Evolutionary conservation across 2,113 vertebrate species (phyloP).

Genomic region (Oryzias melastigma): DNA sequence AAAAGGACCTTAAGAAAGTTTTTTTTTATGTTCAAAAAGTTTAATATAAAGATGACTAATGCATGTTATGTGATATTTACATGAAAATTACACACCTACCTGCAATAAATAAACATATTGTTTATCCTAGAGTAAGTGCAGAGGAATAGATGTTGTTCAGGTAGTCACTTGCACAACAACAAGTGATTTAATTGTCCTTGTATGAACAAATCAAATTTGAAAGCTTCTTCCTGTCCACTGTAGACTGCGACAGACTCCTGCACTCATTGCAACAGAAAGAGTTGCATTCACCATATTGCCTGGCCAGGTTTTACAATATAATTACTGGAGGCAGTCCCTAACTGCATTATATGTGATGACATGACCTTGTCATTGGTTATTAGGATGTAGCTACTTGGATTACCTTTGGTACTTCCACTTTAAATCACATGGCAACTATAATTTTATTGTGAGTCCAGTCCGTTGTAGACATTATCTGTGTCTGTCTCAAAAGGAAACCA

Average conservation of each 20-base stretch:
- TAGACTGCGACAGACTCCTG: neutral
- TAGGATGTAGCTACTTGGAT: slow-evolving; percentile 9
- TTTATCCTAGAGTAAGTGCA: neutral
- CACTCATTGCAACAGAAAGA: slow-evolving; percentile 27
- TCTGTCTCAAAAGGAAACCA: slow-evolving; percentile 1
- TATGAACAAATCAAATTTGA: slow-evolving; percentile 22
- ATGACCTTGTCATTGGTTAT: slow-evolving; percentile 5
- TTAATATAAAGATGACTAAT: no score
- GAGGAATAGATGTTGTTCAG: slow-evolving; percentile 15
- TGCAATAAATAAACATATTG: no score
- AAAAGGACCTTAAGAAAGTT: no score
- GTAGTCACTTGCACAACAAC: slow-evolving; percentile 5
- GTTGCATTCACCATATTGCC: slow-evolving; percentile 13
- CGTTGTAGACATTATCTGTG: slow-evolving; percentile 3
- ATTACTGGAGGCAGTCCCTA: slow-evolving; percentile 25
- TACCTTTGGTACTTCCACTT: slow-evolving; percentile 5
- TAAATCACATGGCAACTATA: slow-evolving; percentile 43
- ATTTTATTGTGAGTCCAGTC: slow-evolving; percentile 36
- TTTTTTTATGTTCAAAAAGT: no score
- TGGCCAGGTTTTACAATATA: slow-evolving; percentile 13
- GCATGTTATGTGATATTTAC: no score
- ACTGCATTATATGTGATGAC: slow-evolving; percentile 27
- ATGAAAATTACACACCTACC: no score
- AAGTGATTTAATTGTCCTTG: slow-evolving; percentile 11
- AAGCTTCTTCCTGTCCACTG: slow-evolving; percentile 5